These are phyloP conservation scores for Channa maculata DNA, from an alignment of 2,113 vertebrate species.

Conservation along the genomic window DNA sequence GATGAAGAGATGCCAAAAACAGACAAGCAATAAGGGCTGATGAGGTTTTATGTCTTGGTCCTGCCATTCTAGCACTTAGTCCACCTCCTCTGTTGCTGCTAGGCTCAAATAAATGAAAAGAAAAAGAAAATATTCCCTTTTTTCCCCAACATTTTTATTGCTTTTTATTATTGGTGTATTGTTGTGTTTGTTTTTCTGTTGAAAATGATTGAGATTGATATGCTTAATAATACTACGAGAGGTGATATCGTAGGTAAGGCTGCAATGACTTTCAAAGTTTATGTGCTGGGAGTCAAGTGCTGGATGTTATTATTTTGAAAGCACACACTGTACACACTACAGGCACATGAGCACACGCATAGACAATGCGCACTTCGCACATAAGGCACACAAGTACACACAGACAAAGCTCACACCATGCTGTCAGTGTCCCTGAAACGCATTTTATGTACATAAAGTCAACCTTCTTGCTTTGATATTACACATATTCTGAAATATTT, in stretches of 20 bases:
- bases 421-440: not conserved
- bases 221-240: constrained; percentile 65
- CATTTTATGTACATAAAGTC: constrained; percentile 4
- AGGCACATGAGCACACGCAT: not conserved
- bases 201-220: constrained; percentile 63
- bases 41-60: constrained; percentile 72
- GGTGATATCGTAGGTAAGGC: constrained; percentile 41
- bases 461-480: not conserved
- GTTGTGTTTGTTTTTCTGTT: constrained; percentile 42
- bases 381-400: not conserved
- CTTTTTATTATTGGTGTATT: constrained; percentile 75
- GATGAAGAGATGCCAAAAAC: constrained; percentile 69
- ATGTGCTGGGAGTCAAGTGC: not conserved
- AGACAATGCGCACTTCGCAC: not conserved
- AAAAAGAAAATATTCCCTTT: constrained; percentile 58
- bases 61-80: constrained; percentile 46
- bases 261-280: constrained; percentile 47
- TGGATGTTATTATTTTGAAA: constrained; percentile 26
- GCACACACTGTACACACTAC: not conserved
- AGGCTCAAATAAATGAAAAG: constrained; percentile 70
- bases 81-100: constrained; percentile 60
- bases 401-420: constrained; percentile 2
- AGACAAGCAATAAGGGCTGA: constrained; percentile 72
- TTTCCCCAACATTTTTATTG: constrained; percentile 65
- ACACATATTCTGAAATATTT: not conserved